Percentiles rank a stretch among this genome's conserved stretches.
Evolutionary conservation across 1,140 invertebrate species (phyloP).

Genomic region (Drosophila melanogaster): Release_6_plus_ISO1_MT NT_037436.4:17997501-17998000

Average conservation of each 20-base stretch:
- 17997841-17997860: constrained; percentile 67
- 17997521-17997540: background rate
- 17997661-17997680: background rate
- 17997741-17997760: constrained; percentile 70
- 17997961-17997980: constrained; percentile 47
- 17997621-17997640: constrained; percentile 68
- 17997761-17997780: constrained; percentile 65
- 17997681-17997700: constrained; percentile 29
- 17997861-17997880: constrained; percentile 47
- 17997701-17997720: constrained; percentile 68
- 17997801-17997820: constrained; percentile 26
- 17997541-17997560: constrained; percentile 11
- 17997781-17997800: constrained; percentile 9
- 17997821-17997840: constrained; percentile 64
- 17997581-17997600: constrained; percentile 13
- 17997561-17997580: constrained; percentile 7
- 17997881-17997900: constrained; percentile 79
- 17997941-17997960: constrained; percentile 36
- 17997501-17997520: constrained; percentile 9
- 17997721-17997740: constrained; percentile 75
- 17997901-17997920: constrained; percentile 25
- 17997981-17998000: constrained; percentile 32
- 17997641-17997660: constrained; percentile 46
- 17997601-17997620: constrained; percentile 36
- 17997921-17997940: constrained; percentile 36